Base-by-base conservation (phyloP, 2,113 vertebrate genomes). In the Picathartes gymnocephalus region DNA sequence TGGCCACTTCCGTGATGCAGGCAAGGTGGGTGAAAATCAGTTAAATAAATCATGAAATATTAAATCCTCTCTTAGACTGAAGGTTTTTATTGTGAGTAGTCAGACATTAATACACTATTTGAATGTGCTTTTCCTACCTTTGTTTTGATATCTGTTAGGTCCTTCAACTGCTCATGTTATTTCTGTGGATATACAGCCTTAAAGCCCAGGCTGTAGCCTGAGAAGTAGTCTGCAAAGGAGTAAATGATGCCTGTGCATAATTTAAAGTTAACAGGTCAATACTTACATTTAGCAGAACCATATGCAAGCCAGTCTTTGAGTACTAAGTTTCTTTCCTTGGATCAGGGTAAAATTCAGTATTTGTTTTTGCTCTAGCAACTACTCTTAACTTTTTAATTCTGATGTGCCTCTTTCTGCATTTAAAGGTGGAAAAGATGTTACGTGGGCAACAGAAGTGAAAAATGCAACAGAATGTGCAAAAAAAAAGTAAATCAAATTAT, bases 21-120 rank as follows among this genome's bases (percentile, higher is more conserved):
- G 96, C 2, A 71, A 98, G 97, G 98, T 98, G 71, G 73, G 84
- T 96, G 48, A 95, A 95, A 86, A 84, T 40, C 44, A 69, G 6
- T 81, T 51, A 33, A 66, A 78, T 79, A 39, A 37, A 45, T 72
- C 1, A 40, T 25, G 5, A 83, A 74, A 39, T 66, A 30, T 1
- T 54, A 57, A 76, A 13, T 50, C 4, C 11, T 82, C 0, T 37
- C 7, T 6, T 82, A 57, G 47, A 45, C 1, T 24, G 33, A 56
- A 81, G n/a, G 27, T 8, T 78, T 60, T 51, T 92, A 35, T 73
- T 88, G 4, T 1, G 25, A 42, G 13, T n/a, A 82, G 42, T 83
- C n/a, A 15, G 6, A 16, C 6, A 4, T 18, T 57, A 77, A 15
- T 7, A 3, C 50, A 5, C 21, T 76, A 19, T 73, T 88, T 80